Evolutionary conservation across 2,797 vertebrate species (phyloP), one percentile per base, ranked within the genome.

Genomic region (Microcaecilia unicolor): DNA sequence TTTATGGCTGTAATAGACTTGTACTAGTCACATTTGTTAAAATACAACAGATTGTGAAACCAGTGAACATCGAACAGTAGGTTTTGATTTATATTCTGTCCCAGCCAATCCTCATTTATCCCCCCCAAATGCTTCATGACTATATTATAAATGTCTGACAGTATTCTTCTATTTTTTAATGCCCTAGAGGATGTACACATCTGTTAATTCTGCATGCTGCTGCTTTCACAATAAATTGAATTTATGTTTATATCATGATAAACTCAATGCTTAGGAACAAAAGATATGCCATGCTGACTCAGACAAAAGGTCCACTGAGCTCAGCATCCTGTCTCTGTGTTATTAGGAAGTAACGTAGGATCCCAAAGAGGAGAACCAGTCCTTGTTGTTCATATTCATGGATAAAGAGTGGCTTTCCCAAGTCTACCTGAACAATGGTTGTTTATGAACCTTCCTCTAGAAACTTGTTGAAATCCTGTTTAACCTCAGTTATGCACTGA

Each of bases 1-100:
- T 65, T 81, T 71, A 76, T 76, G 59, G 61, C 69, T 65, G 55
- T 59, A 70, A 76, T 66, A 76, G 74, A 70, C 76, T 76, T 78
- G 74, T 66, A 40, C 18, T 36, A 28, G 55, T 80, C 70, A 68
- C 64, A 75, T 83, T 81, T 64, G 12, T 77, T 69, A 40, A 67
- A 51, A 62, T 55, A 59, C 48, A 71, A 66, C 48, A 70, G 58
- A 45, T 60, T 61, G 51, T 50, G 37, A 69, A 71, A 52, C 47
- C 64, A 58, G 52, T 48, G 73, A 80, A 74, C 57, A 56, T 31
- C 34, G 25, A 69, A 28, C 54, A 39, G 51, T 41, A 54, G 54
- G 41, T 9, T 45, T 42, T 50, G 51, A 71, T 70, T 67, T 81
- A 81, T 80, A 61, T 72, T 55, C 61, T 66, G 22, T 47, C 59